Conservation (phyloP, 2,113 vertebrate species). For the human (Homo sapiens) region DNA sequence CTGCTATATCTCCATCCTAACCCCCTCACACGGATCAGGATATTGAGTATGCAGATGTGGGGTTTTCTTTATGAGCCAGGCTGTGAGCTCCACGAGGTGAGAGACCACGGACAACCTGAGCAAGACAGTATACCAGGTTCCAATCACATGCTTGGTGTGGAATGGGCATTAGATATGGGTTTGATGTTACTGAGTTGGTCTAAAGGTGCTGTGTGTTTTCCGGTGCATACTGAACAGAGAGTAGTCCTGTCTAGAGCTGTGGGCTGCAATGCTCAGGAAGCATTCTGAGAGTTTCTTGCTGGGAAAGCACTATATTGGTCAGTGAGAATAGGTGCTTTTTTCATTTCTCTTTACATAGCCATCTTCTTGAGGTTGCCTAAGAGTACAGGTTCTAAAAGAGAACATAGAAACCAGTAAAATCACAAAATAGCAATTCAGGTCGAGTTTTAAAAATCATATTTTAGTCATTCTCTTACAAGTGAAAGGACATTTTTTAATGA, state of each 20-base stretch:
- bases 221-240: neutral
- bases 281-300: neutral
- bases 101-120: neutral
- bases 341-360: neutral
- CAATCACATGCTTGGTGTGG: neutral
- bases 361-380: slow-evolving; percentile 9
- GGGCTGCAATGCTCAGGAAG: neutral
- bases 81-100: neutral
- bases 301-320: neutral
- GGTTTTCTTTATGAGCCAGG: neutral
- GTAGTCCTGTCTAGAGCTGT: neutral
- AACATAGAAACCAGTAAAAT: slow-evolving; percentile 12
- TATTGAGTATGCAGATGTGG: neutral
- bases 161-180: neutral
- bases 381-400: neutral
- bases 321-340: neutral
- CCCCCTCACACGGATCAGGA: neutral
- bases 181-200: neutral
- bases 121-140: neutral
- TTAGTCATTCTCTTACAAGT: neutral
- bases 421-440: neutral
- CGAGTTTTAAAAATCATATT: neutral
- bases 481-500: slow-evolving; percentile 27
- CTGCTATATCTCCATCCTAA: no score
- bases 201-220: neutral